Evolutionary conservation across 2,797 vertebrate species (phyloP), one percentile per base, ranked within the genome.

Genomic region (Knipowitschia caucasica): DNA sequence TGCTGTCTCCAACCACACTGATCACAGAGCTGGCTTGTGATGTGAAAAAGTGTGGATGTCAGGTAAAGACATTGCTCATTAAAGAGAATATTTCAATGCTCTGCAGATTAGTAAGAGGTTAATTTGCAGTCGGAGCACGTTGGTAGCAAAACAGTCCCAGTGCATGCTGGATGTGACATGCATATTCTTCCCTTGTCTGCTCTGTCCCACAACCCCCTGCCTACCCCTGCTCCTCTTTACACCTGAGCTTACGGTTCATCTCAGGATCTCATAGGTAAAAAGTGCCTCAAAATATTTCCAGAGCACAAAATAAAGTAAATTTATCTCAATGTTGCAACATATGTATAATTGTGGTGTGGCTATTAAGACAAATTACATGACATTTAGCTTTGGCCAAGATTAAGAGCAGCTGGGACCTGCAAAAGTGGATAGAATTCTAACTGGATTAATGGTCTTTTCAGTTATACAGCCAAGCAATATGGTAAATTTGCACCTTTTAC

Each of bases 81-180:
- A 27, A 31, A 20, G 45, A 17, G 12, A 47, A 31, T 47, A 47
- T 47, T 47, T 30, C 45, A 31, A 47, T 30, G 45, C 45, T 47
- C 20, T 47, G 27, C 17, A 47, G 45, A 47, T 47, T 47, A 47
- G 24, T 29, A 25, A 17, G 21, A 34, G 23, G 49, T 50, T 35
- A 33, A 35, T 50, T 50, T 17, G 9, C 23, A 50, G 21, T 50
- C 33, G 14, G 15, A 25, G 21, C 49, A 36, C 49, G 31, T 35
- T 35, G 47, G 30, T 17, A 18, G 26, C 27, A 20, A 29, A 49
- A 24, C 15, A 12, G 47, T 50, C 11, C 36, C 17, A 20, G 46
- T 33, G 47, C 21, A 36, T 50, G 29, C 25, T 45, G 43, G 25
- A 45, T 45, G 45, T 47, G 45, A 47, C 45, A 18, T 47, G 45